phyloP scores from a whole-genome alignment of 2,113 vertebrate genomes.

The Propithecus coquereli region DNA sequence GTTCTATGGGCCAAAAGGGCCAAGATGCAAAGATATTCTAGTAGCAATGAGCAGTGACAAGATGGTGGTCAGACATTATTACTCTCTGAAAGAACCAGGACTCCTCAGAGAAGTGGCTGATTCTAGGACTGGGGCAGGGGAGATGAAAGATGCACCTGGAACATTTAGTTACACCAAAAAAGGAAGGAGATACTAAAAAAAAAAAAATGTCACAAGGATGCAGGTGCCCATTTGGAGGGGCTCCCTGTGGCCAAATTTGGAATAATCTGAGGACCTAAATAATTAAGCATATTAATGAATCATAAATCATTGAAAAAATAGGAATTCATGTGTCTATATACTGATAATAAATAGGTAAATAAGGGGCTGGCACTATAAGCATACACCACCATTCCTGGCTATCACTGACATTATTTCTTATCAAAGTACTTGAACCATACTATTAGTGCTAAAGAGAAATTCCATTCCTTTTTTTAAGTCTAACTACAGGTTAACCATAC shows the following conservation, averaged over 20 bases:
- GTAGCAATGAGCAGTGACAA: background rate
- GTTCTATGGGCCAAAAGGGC: background rate
- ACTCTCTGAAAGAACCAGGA: background rate
- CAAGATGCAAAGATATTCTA: background rate
- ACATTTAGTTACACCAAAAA: background rate
- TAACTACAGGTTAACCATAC: background rate
- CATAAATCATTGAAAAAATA: background rate
- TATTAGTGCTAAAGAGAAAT: constrained; percentile 28
- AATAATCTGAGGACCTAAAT: background rate
- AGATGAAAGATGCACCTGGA: background rate
- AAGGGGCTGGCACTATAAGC: background rate
- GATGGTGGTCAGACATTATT: background rate
- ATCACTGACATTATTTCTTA: background rate
- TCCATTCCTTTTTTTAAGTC: background rate
- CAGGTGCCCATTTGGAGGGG: background rate
- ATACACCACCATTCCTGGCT: too few relatives aligned
- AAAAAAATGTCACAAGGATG: background rate
- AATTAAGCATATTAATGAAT: background rate
- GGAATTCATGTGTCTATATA: background rate
- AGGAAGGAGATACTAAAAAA: background rate
- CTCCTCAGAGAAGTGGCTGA: background rate
- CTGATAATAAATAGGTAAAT: background rate
- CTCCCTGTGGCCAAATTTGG: background rate
- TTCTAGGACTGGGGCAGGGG: background rate
- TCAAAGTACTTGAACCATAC: background rate